Evolutionary conservation across 2,113 vertebrate genomes (phyloP), one percentile per base, ranked within the genome.

Genomic region (Deroptyus accipitrinus): DNA sequence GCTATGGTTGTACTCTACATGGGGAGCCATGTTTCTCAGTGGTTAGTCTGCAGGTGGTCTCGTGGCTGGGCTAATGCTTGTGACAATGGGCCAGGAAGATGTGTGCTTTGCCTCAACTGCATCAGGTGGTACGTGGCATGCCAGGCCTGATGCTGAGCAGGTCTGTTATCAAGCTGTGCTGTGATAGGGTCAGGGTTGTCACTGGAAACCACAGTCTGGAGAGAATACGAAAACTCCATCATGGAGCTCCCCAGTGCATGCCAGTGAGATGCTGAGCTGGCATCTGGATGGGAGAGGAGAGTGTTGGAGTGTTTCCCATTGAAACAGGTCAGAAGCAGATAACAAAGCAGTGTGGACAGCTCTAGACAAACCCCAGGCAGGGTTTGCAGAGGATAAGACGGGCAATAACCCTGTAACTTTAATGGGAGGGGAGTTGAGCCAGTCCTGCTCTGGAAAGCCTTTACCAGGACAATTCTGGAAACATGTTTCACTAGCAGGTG

Each of bases 241-340:
- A 0, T 7, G 17, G 66, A 17, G 41, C 23, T 55, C 28, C 31
- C 25, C 10, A 2, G 9, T 6, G 31, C 9, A 1, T 6, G 27
- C 10, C 1, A 1, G 30, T 4, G 67, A 19, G 74, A 66, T 13
- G 41, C 74, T 0, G 4, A 27, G 35, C 39, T 55, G 83, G 46
- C 0, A 1, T 1, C 0, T 0, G 13, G 31, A 11, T 1, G 20
- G 46, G 13, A 55, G 37, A 18, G 62, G 67, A 37, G 79, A 0
- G 8, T 14, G 17, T 22, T 78, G 77, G 76, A 61, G 30, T 4
- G 1, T 15, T 77, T 90, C 57, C 57, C 28, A 1, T 0, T 24
- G 35, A 27, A 39, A 55, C 9, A 4, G 68, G 3, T 33, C 3
- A 1, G 3, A 27, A 67, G 33, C n/a, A 23, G 85, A 2, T 41